Base-by-base conservation (phyloP, 2,113 vertebrate species). In the Hucho hucho region DNA sequence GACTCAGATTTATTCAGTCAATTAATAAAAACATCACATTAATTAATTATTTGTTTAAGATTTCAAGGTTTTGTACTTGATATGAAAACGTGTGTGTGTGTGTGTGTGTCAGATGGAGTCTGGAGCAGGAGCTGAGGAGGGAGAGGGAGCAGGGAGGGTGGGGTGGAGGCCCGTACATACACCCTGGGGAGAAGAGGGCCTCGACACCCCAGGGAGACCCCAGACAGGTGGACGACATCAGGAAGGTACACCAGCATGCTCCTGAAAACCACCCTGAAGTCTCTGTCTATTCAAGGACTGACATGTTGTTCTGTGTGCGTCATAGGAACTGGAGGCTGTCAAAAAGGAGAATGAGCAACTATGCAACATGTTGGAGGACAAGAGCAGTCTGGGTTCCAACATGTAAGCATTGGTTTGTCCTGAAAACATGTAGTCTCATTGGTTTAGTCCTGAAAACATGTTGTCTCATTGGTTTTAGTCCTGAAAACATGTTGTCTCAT, bases 61-160 rank as follows among this genome's bases (percentile, higher is more conserved):
- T 56, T 20, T 4, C 1, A 4, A 56, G 20, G 53, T 56, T 7
- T 16, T 56, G 53, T 56, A 20, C 53, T 20, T 18, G 53, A 56
- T 66, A 18, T 61, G 18, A 18, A 22, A n/a, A 59, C 18, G 6
- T 24, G 3, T 24, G n/a, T 61, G 4, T 76, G 6, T 24, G 3
- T 24, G n/a, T 61, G 4, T 76, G 47, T 70, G 72, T 22, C 72
- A 99, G 97, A 86, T 92, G 81, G 74, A 81, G 90, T 43, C 90
- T 97, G 77, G 96, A 97, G 73, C 84, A 88, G 7, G 95, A 96
- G 82, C 82, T 96, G 79, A 96, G 88, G 79, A 93, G 87, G 77
- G 95, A 95, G 75, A 89, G 90, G 73, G 94, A 93, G 78, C 91
- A 32, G 16, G 49, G 84, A 74, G 91, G n/a, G n/a, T n/a, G 86